phyloP scores from a whole-genome alignment of 2,888 invertebrate species.

The Caradrina clavipalpis region DNA sequence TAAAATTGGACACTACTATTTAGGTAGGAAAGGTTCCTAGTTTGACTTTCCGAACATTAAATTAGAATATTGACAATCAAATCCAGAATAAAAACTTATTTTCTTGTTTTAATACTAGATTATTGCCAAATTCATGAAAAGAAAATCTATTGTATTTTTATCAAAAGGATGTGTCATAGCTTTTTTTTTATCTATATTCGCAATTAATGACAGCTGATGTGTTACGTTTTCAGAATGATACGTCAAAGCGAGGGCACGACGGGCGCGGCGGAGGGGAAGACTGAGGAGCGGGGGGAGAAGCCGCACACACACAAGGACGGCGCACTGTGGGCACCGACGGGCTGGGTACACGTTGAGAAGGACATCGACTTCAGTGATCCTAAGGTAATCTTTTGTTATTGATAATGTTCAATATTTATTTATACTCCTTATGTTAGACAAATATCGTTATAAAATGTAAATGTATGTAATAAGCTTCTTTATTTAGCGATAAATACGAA shows the following conservation, averaged over 20 bases:
- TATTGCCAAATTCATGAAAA: too few species aligned
- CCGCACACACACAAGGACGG: slow-evolving; percentile 87
- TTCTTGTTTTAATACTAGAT: too few species aligned
- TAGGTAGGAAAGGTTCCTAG: neutral
- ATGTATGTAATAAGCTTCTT: too few species aligned
- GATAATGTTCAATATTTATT: neutral
- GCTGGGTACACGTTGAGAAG: slow-evolving; percentile 95
- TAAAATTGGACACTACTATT: slow-evolving; percentile 22
- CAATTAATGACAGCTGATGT: neutral
- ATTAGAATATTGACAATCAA: neutral
- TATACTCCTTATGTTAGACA: too few species aligned
- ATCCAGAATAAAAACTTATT: neutral
- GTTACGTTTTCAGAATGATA: slow-evolving; percentile 81
- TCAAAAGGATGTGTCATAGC: neutral
- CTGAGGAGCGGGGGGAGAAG: slow-evolving; percentile 67
- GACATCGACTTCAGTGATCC: slow-evolving; percentile 95
- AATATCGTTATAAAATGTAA: too few species aligned
- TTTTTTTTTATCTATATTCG: neutral
- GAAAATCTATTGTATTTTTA: neutral
- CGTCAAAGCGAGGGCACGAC: slow-evolving; percentile 83
- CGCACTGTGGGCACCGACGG: slow-evolving; percentile 93
- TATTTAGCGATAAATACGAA: too few species aligned
- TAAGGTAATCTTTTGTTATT: slow-evolving; percentile 89
- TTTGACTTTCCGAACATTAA: slow-evolving; percentile 3
- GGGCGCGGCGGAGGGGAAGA: slow-evolving; percentile 67